phyloP scores from a whole-genome alignment of 2,113 vertebrate species.

The Erinaceus europaeus region DNA sequence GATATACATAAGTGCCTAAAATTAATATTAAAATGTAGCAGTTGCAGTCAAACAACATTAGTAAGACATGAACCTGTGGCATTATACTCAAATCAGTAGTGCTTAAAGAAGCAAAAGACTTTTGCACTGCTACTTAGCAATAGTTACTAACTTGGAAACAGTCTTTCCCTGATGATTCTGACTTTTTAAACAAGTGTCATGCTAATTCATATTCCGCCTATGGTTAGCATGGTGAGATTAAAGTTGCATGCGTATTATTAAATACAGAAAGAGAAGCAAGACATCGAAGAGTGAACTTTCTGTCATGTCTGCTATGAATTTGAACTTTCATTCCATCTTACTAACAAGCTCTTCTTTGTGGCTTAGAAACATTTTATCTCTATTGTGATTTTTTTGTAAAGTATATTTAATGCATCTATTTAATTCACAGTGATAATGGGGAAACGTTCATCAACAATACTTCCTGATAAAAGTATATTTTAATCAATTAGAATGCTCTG shows the following conservation, averaged over 20 bases:
- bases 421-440: background rate
- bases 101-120: background rate
- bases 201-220: background rate
- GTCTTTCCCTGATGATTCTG: slow-evolving; percentile 7
- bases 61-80: background rate
- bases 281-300: background rate
- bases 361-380: background rate
- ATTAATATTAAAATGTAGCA: background rate
- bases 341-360: background rate
- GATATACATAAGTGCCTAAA: background rate
- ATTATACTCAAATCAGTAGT: background rate
- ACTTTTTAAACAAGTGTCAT: background rate
- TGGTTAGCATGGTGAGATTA: background rate
- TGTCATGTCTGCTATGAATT: background rate
- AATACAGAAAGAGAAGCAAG: background rate
- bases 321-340: background rate
- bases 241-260: background rate
- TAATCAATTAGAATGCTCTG: background rate
- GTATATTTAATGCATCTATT: background rate
- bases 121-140: background rate
- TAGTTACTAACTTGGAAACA: background rate
- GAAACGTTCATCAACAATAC: background rate
- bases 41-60: slow-evolving; percentile 4
- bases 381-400: background rate
- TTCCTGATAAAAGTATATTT: background rate